These are phyloP conservation scores for Somateria mollissima DNA, from an alignment of 2,797 vertebrate genomes.

Conservation along the genomic window DNA sequence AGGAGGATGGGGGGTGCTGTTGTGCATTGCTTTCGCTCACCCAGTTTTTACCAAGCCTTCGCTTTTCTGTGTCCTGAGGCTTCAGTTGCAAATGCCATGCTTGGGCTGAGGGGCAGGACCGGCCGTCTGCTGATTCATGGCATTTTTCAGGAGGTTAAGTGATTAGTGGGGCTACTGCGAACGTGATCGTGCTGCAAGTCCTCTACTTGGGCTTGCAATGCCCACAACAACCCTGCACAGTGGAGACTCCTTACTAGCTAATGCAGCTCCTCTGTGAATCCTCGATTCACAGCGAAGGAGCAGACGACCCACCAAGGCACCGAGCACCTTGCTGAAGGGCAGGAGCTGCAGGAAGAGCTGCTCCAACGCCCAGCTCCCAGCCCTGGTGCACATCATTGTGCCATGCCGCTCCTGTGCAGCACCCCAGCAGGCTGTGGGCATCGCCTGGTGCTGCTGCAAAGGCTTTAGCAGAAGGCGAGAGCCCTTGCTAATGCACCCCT, in stretches of 20 bases:
- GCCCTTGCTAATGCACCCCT: background rate
- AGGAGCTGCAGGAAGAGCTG: background rate
- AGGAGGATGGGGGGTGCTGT: background rate
- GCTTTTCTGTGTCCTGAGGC: background rate
- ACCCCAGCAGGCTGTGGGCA: background rate
- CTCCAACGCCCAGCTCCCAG: background rate
- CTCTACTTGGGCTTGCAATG: background rate
- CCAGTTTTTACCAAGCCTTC: background rate
- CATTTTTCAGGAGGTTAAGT: background rate
- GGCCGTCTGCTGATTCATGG: background rate
- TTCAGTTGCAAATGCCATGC: background rate
- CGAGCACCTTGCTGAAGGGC: background rate
- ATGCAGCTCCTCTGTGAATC: background rate
- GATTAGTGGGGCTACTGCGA: slow-evolving; percentile 41
- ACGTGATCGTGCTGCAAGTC: background rate
- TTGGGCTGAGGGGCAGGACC: background rate
- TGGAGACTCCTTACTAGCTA: background rate
- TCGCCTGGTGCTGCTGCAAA: background rate
- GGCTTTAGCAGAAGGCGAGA: background rate
- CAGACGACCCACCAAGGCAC: background rate
- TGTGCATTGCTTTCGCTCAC: background rate
- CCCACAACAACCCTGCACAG: rapidly evolving
- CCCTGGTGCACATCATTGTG: rapidly evolving
- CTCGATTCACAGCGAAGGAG: background rate
- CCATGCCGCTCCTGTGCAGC: rapidly evolving